Base-by-base conservation (phyloP, 2,797 vertebrate species). In the Halcyon smyrnensis region DNA sequence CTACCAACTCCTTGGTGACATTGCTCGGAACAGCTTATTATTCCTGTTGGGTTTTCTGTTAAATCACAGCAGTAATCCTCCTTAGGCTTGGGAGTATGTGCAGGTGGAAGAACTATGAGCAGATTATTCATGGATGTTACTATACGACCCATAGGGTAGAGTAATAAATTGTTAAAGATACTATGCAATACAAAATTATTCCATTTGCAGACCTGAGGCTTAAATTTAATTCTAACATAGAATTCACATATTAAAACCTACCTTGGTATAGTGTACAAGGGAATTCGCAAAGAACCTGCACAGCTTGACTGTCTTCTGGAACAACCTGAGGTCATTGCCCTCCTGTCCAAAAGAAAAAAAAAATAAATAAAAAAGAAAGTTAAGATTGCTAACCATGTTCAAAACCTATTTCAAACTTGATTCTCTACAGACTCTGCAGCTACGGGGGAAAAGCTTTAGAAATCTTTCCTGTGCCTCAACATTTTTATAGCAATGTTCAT, bases 281-380 rank as follows among this genome's bases (percentile, higher is more conserved):
- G 99, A 99, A 98, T 99, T 99, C 62, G 98, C 98, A 98, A 99
- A 99, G 96, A 99, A 99, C 87, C 99, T 98, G 97, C 99, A 99
- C 91, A 99, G 98, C 96, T 99, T 99, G 73, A 98, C 97, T 67
- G 98, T 98, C 98, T 99, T 99, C 97, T 99, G 99, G 97, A 99
- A 99, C 78, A 99, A 97, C 91, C 98, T 99, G 59, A 97, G 97
- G 77, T 99, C 98, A 78, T 97, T 90, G n/a, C 90, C 94, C 76
- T 98, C 98, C 99, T 99, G 95, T 64, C 27, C 48, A 95, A 81
- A 91, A 85, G 79, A 80, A 80, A 87, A 39, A 37, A 39, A 10
- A 39, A 39, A 39, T 12, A 39, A 78, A 10, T 51, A 32, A 78
- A 93, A 25, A 70, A 12, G 23, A 25, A 94, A 46, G 56, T 69